Evolutionary conservation across 2,888 invertebrate species (phyloP), one percentile per base, ranked within the genome.

Genomic region (Prenolepis imparis): DNA sequence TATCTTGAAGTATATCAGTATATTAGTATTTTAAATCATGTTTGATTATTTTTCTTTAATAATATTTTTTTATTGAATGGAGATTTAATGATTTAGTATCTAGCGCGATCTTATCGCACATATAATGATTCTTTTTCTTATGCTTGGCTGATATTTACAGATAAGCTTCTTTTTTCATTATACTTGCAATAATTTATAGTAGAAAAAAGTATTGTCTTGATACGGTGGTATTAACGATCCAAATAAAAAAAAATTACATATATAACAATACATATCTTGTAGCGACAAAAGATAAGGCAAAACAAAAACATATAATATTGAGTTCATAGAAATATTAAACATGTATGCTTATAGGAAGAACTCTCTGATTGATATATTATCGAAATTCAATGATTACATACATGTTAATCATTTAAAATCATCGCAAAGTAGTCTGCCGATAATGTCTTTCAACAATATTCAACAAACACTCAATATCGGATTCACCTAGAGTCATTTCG

Each of bases 311-410:
- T 24, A 9, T 28, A 18, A 1, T 9, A 28, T 12, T 59, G 24
- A 55, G 11, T 15, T 70, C 18, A 78, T 57, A 44, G 59, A 78
- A 80, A 68, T 36, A 36, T 57, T 41, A 66, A 12, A 39, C 59
- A 78, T 57, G 24, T 18, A 12, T 44, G 12, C 36, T 59, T 68
- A 80, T 1, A 44, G 61, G 12, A 18, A 36, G 18, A 8, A n/a
- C 6, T 9, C 41, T 57, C 1, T 21, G 36, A 59, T 80, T 70
- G 68, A 59, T 80, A 67, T 44, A 68, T 78, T 70, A 61, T 68
- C 11, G 18, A 11, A 18, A 12, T 32, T 5, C 11, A 55, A n/a
- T n/a, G 11, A 39, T 64, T 78, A 78, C 66, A 41, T 55, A 28
- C 28, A 28, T 28, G 39, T 75, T 39, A 24, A 74, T n/a, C 5